Evolutionary conservation across 2,888 invertebrate species (phyloP).

Genomic region (Philereme transversata): DNA sequence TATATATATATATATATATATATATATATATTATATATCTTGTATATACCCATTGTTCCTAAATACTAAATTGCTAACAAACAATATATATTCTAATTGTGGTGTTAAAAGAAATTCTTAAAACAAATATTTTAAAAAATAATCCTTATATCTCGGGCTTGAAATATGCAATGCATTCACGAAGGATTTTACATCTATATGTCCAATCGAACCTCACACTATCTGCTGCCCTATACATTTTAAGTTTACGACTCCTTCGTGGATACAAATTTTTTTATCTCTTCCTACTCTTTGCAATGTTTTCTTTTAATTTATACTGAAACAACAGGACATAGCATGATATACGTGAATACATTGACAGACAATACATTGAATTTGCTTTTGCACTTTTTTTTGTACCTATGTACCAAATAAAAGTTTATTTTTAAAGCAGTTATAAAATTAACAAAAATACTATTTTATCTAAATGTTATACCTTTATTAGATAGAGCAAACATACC

Average conservation of each 20-base stretch:
- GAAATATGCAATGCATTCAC: constrained; percentile 37
- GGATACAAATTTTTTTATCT: constrained; percentile 38
- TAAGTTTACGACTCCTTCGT: constrained; percentile 40
- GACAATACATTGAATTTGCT: constrained; percentile 22
- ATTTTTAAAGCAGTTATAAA: no score
- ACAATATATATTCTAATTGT: constrained; percentile 32
- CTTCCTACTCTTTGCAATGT: constrained; percentile 80
- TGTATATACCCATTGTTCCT: constrained; percentile 35
- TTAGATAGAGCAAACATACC: no score
- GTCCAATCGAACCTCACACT: not conserved
- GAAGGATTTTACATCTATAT: constrained; percentile 38
- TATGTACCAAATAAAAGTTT: constrained; percentile 18
- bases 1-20: no score
- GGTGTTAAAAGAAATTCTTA: constrained; percentile 34
- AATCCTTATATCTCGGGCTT: not conserved
- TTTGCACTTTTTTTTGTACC: constrained; percentile 33
- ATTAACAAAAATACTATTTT: no score
- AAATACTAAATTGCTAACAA: constrained; percentile 23
- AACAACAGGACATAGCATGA: constrained; percentile 50
- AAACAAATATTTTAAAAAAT: constrained; percentile 12
- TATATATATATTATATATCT: constrained; percentile 16
- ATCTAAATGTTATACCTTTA: no score
- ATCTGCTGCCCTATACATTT: constrained; percentile 8
- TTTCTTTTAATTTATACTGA: constrained; percentile 60
- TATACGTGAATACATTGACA: constrained; percentile 28